Base-by-base conservation (phyloP, 2,888 invertebrate genomes). In the Capitulum mitella region DNA sequence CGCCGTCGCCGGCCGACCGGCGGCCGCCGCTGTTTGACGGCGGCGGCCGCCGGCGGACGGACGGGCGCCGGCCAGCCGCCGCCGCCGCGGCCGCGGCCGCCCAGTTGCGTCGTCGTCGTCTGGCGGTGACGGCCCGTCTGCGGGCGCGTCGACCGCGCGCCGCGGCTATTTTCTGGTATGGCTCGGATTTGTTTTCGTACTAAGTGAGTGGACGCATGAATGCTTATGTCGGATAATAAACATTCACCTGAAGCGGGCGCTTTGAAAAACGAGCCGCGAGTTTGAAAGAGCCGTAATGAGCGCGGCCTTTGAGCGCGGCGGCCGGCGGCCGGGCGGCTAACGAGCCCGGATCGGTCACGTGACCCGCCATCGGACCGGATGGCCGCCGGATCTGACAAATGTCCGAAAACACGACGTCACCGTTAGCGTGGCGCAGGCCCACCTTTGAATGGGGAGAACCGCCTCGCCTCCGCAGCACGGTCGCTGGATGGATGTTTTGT, bases 131-230 rank as follows among this genome's bases (percentile, higher is more conserved):
- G n/a, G 29, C 29, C 58, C n/a, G 58, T 58, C n/a, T 58, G 58
- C 29, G 58, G 29, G 43, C 43, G 12, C 43, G 43, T 12, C 43
- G 43, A 43, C 43, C 6, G 6, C 58, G 19, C 51, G 51, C 51
- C 19, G 51, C 51, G 12, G 51, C 10, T 22, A 32, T 37, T 70
- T 70, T 70, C 70, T 70, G 70, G 70, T 19, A 70, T 29, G 75
- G 46, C 29, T 75, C 75, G n/a, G 29, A 75, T 75, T 75, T 75
- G 75, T 46, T 75, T 75, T 75, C 75, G 43, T 75, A 75, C 43
- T 75, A 75, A 75, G 46, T 46, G 75, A 46, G 46, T 46, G 46
- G 46, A 46, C 43, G 46, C 46, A 46, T 75, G 75, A 46, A 75
- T 46, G 46, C 75, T 22, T 46, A 46, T 75, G 75, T 75, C 75